Conservation (phyloP, 2,797 vertebrate genomes). For the Acanthornis magna region DNA sequence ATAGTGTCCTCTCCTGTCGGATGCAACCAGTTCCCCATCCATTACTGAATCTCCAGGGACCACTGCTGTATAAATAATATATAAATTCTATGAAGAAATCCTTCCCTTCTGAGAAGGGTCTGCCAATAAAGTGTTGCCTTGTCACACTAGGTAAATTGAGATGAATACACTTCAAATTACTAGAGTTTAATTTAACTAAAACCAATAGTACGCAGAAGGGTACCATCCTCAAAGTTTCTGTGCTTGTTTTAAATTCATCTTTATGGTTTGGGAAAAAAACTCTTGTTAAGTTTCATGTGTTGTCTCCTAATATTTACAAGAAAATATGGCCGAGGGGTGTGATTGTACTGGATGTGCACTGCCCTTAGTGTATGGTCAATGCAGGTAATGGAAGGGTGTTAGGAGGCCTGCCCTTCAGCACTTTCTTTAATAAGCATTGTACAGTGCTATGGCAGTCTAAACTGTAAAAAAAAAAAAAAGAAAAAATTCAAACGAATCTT, state of each 20-base stretch:
- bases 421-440: neutral
- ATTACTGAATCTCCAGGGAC: neutral
- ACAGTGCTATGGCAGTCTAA: neutral
- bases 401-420: neutral
- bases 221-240: neutral
- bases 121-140: neutral
- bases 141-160: neutral
- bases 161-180: neutral
- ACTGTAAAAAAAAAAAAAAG: neutral
- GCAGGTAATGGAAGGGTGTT: neutral
- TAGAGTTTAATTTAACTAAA: neutral
- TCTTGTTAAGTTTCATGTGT: neutral
- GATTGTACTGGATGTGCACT: neutral
- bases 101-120: neutral
- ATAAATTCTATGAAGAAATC: neutral
- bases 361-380: neutral
- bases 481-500: neutral
- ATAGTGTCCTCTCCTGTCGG: neutral
- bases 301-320: neutral
- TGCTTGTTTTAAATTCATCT: neutral
- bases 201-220: neutral
- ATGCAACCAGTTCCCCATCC: neutral
- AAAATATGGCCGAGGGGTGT: neutral
- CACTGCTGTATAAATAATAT: neutral
- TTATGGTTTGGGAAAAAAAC: neutral